A percentile compares a stretch with the other conserved stretches of the same genome.
These are phyloP conservation scores for Mareca penelope DNA, from an alignment of 2,797 vertebrate genomes.

Conservation along the genomic window DNA sequence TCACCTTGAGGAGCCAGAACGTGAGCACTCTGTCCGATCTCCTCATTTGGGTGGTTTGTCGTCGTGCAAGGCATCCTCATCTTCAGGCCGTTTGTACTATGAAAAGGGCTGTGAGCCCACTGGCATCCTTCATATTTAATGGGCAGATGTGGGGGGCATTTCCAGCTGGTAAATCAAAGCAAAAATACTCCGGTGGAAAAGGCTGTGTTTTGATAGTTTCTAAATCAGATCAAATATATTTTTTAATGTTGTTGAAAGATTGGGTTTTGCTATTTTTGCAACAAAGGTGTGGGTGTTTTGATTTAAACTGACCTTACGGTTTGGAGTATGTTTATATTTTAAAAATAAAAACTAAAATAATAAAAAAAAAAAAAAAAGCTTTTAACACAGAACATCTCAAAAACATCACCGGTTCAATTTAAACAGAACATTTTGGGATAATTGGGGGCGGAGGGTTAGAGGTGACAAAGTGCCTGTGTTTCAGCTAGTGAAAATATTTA, in stretches of 20 bases:
- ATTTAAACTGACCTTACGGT: not conserved
- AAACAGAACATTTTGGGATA: not conserved
- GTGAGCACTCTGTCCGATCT: not conserved
- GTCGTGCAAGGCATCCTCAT: not conserved
- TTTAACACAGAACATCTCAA: not conserved
- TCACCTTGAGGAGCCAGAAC: not conserved
- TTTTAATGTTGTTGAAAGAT: not conserved
- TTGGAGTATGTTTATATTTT: not conserved
- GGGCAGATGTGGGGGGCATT: not conserved
- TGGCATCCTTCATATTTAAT: not conserved
- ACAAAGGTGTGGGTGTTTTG: not conserved
- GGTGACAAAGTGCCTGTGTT: not conserved
- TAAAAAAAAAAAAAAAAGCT: not conserved
- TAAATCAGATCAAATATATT: not conserved
- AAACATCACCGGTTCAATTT: not conserved
- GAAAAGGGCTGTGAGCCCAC: not conserved
- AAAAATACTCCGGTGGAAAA: not conserved
- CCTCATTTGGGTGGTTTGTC: not conserved
- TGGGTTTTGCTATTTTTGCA: not conserved
- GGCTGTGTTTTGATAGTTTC: not conserved
- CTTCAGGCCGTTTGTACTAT: not conserved
- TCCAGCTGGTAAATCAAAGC: not conserved
- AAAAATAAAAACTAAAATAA: not conserved
- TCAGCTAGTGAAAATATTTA: not conserved
- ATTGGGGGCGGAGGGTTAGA: accelerated